Conservation (phyloP, 2,888 invertebrate species). For the Habroteleia sp. region DNA sequence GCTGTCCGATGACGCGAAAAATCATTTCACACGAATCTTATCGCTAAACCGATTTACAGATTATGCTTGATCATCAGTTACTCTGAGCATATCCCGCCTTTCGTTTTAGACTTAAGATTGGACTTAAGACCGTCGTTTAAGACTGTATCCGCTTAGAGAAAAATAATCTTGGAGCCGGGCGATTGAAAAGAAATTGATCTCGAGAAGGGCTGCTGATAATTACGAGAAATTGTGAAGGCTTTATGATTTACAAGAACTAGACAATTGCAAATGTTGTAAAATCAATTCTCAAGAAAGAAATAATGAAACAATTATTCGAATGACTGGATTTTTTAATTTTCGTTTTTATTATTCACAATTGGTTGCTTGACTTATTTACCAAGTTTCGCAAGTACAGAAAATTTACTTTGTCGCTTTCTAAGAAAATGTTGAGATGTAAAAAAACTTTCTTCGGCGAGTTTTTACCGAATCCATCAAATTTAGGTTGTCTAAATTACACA, state of each 20-base stretch:
- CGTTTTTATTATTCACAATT: not conserved
- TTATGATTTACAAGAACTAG: too few relatives aligned
- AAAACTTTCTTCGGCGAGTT: slow-evolving; percentile 2
- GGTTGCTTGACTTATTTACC: not conserved
- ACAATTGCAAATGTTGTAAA: too few relatives aligned
- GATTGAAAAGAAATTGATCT: too few relatives aligned
- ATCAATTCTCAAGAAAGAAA: too few relatives aligned
- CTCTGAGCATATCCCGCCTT: not conserved
- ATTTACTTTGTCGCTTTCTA: slow-evolving; percentile 3
- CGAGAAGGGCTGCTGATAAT: too few relatives aligned
- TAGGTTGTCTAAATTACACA: slow-evolving; percentile 4
- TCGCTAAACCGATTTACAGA: slow-evolving; percentile 11
- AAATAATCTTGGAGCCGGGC: too few relatives aligned
- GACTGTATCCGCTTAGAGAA: too few relatives aligned
- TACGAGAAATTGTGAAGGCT: too few relatives aligned
- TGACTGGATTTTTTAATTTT: slow-evolving; percentile 1
- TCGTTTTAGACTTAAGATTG: too few relatives aligned
- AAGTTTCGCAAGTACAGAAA: not conserved
- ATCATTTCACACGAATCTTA: slow-evolving; percentile 27
- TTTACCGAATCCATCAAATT: not conserved
- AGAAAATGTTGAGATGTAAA: slow-evolving; percentile 7
- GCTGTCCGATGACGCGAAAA: slow-evolving; percentile 40
- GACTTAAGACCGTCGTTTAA: too few relatives aligned
- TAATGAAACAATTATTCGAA: too few relatives aligned
- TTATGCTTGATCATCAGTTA: slow-evolving; percentile 10